Evolutionary conservation across 2,888 invertebrate species (phyloP), one percentile per base, ranked within the genome.

Genomic region (Eilema sororculum): DNA sequence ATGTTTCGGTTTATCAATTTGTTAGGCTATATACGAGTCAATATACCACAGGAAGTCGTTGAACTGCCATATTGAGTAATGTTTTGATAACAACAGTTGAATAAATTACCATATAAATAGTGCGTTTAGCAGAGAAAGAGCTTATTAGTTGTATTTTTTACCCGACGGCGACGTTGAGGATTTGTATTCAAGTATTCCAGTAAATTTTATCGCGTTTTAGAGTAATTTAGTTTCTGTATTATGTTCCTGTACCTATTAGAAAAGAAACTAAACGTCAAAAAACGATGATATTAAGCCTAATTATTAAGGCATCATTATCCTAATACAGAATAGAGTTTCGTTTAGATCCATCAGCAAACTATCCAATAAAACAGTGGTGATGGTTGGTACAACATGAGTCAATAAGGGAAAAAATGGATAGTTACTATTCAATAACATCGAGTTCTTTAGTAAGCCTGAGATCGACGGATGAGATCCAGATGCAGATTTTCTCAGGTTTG

Each of bases 1-100:
- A 72, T 71, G 68, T 69, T 71, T 78, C 66, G 72, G 79, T 78
- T 77, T 76, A 79, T 79, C 74, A 82, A 74, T 77, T 78, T 59
- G 70, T 78, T 65, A 68, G 41, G 68, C 58, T 46, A 72, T 57
- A 69, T 66, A 72, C 52, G 58, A 80, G 82, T 80, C 73, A 70
- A 80, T 85, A 83, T 83, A 78, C 79, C 79, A 60, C 69, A 72
- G 75, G 76, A 80, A 78, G 82, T 72, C 77, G 69, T 76, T 80
- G 81, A 83, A 78, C 77, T 75, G 69, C 69, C 60, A 69, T 65
- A 75, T 75, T 25, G 41, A 61, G 74, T 70, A 30, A 65, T 74
- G 63, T 76, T 76, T 76, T 62, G 79, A 79, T 81, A 80, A 75
- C 72, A 72, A 71, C 67, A 25, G 24, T 33, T 22, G 74, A 81